These are phyloP conservation scores for Dicrostonyx torquatus DNA, from an alignment of 2,797 vertebrate species.

Conservation along the genomic window DNA sequence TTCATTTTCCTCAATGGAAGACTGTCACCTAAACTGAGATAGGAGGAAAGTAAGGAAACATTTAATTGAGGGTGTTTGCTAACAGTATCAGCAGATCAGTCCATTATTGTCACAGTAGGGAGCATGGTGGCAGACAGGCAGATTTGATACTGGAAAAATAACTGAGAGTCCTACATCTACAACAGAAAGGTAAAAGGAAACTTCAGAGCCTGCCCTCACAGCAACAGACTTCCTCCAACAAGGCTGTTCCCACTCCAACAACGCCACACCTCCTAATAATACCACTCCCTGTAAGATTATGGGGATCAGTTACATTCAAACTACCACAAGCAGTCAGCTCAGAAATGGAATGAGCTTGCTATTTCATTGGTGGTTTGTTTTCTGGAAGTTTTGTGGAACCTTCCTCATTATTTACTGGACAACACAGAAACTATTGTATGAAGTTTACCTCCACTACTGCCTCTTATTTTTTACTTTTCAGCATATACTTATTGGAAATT, in stretches of 20 bases:
- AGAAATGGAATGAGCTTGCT: slow-evolving; percentile 6
- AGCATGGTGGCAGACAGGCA: not conserved
- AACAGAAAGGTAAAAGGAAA: not conserved
- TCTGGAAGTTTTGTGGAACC: slow-evolving; percentile 1
- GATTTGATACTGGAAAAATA: not conserved
- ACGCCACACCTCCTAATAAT: not conserved
- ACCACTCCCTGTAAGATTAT: not conserved
- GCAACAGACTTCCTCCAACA: not conserved
- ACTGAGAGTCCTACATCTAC: not conserved
- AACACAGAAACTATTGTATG: slow-evolving; percentile 38
- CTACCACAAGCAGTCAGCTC: not conserved
- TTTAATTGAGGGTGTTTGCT: not conserved
- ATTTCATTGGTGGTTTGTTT: slow-evolving; percentile 46
- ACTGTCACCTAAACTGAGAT: not conserved
- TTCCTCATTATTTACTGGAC: slow-evolving; percentile 38
- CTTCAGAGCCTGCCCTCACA: not conserved
- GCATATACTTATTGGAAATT: slow-evolving; percentile 8
- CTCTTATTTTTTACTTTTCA: not conserved
- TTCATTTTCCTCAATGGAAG: not conserved
- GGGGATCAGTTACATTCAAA: not conserved
- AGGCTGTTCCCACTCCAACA: not conserved
- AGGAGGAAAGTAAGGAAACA: not conserved
- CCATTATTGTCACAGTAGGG: not conserved
- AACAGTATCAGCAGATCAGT: not conserved
- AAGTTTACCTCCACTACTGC: not conserved